Conservation (phyloP, 2,888 invertebrate genomes). For the Belgica antarctica region DNA sequence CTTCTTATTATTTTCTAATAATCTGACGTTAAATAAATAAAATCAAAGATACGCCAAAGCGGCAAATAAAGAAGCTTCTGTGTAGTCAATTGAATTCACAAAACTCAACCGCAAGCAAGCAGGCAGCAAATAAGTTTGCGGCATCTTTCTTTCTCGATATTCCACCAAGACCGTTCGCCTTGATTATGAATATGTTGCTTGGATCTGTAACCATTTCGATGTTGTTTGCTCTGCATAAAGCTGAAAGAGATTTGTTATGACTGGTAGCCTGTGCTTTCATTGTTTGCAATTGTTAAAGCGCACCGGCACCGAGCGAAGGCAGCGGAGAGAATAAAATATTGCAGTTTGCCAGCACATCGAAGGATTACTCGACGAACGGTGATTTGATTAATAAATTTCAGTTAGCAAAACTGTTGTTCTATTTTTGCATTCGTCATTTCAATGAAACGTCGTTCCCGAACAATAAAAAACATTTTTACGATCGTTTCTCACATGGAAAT, state of each 20-base stretch:
- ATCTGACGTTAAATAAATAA: slow-evolving; percentile 25
- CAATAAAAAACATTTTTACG: slow-evolving; percentile 10
- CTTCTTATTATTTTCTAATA: slow-evolving; percentile 12
- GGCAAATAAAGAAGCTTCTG: slow-evolving; percentile 2
- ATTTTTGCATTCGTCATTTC: background rate
- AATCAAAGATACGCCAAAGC: slow-evolving; percentile 12
- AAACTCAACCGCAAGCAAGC: slow-evolving; percentile 23
- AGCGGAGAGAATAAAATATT: slow-evolving; percentile 5
- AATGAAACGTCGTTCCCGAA: background rate
- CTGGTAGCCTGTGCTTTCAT: slow-evolving; percentile 22
- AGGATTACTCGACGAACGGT: background rate
- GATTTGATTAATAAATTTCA: slow-evolving; percentile 3
- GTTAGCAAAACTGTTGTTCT: background rate
- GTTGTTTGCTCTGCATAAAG: slow-evolving; percentile 21
- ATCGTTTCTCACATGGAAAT: slow-evolving; percentile 20
- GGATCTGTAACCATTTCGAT: slow-evolving; percentile 11
- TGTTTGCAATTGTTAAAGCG: slow-evolving; percentile 36
- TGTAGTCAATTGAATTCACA: slow-evolving; percentile 14
- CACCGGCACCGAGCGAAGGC: background rate
- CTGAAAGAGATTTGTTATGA: background rate
- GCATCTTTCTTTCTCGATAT: slow-evolving; percentile 1
- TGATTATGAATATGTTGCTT: slow-evolving; percentile 42
- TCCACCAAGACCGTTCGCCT: background rate
- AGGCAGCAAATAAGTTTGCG: slow-evolving; percentile 22
- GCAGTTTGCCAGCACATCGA: background rate